Evolutionary conservation across 2,888 invertebrate species (phyloP), one percentile per base, ranked within the genome.

Genomic region (Luperina nickerlii): DNA sequence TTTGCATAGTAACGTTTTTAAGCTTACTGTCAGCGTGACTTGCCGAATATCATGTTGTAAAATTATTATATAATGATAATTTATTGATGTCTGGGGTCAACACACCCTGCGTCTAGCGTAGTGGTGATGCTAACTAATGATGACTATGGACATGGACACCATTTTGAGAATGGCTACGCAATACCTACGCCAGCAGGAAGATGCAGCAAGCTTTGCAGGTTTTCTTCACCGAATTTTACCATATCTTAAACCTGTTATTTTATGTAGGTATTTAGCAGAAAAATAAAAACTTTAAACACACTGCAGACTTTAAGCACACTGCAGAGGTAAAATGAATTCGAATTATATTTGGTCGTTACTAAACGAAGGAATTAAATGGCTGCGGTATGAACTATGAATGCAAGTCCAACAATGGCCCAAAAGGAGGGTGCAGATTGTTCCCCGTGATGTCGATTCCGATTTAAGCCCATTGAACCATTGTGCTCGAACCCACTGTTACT

Each of bases 381-480:
- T 76, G 73, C 15, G 83, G 73, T 60, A 67, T 81, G 70, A 83
- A 83, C 62, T 57, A 74, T 83, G 81, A 84, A 83, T 84, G 81
- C 83, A 81, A 42, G 63, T 32, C 27, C 3, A 67, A 83, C 81
- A 84, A 84, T 76, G 15, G 83, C 32, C 63, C 11, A 71, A 74
- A 76, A 54, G 48, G 70, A 81, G 81, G 83, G 84, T 83, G 76
- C 76, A 83, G 62, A 83, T 70, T 69, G 74, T 83, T 67, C 72
- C 6, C 42, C 57, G 48, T 42, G 48, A 76, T 62, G 73, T 76
- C 67, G 81, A 74, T 66, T 15, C 80, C 57, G 38, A 83, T 81
- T 83, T 63, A 74, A 73, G 65, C 63, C 60, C 65, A 77, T 81
- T 84, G 84, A 84, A 74, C 83, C 81, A 84, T 84, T 84, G 84